Base-by-base conservation (phyloP, 2,113 vertebrate species). In the Patagioenas fasciata region DNA sequence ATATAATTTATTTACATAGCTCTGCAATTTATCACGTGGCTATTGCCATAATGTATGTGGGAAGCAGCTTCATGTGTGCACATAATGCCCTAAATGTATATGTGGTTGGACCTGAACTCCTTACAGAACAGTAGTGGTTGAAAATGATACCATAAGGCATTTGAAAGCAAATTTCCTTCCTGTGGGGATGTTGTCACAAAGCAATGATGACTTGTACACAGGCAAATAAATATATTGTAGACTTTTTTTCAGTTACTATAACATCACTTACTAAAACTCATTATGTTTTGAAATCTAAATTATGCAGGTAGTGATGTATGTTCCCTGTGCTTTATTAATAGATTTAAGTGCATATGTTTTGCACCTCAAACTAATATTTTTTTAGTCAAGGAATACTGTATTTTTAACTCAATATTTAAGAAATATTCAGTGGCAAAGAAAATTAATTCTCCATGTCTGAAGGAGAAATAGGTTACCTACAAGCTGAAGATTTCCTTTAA, bases 1-100 rank as follows among this genome's bases (percentile, higher is more conserved):
- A 89, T 85, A 85, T 92, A 96, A 96, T 93, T 96, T 95, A 95
- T 96, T 95, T 91, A 85, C 24, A 15, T 32, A 80, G 65, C 70
- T 72, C 54, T 0, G 0, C 77, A 93, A 88, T 92, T 94, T 83
- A 81, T 95, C 95, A 94, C 74, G 11, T 94, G 91, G 84, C 47
- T 92, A 60, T 96, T 88, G 89, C 73, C 93, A 89, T 84, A 93
- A 93, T 60, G 79, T 93, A 86, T 0, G 44, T 93, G 91, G 85
- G 85, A 96, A 94, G 88, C 85, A 90, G 80, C 72, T 93, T 92
- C 36, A 31, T 40, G 79, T 3, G 2, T 66, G 67, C 79, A 88
- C 56, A 91, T 88, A 93, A 92, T 88, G 70, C 61, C 88, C 79
- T 91, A 91, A 96, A 92, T 86, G 69, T 78, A 44, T 58, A 72